Evolutionary conservation across 30 jellyfish, hydroid and myxozoan genomes (phyloP).

Genomic region (Nemopilema nomurai): DNA sequence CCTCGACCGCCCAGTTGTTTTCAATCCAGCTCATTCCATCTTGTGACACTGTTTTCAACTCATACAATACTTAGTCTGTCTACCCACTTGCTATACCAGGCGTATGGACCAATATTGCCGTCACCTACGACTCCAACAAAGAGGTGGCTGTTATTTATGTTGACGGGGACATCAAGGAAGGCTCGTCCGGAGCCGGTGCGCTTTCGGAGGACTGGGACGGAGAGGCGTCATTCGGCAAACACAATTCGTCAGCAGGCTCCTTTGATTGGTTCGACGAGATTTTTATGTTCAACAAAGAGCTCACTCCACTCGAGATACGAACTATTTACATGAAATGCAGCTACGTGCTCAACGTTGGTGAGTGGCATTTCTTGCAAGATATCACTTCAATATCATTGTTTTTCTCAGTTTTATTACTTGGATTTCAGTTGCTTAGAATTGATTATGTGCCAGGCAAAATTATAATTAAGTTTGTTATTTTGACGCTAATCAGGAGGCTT

Average conservation of each 20-base stretch:
- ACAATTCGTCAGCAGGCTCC: slow-evolving; percentile 67
- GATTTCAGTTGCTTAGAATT: too few relatives aligned
- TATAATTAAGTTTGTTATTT: too few relatives aligned
- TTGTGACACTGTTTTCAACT: background rate
- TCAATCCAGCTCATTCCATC: background rate
- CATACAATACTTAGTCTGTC: background rate
- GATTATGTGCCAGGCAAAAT: too few relatives aligned
- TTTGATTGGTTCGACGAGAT: slow-evolving; percentile 86
- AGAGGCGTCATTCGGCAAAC: slow-evolving; percentile 88
- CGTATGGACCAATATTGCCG: slow-evolving; percentile 86
- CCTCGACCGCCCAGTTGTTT: background rate
- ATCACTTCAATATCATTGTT: too few relatives aligned
- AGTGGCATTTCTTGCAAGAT: background rate
- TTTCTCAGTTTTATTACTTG: too few relatives aligned
- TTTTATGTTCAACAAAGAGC: slow-evolving; percentile 80
- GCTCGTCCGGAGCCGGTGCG: slow-evolving; percentile 90
- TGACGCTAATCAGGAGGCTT: too few relatives aligned
- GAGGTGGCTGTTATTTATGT: slow-evolving; percentile 85
- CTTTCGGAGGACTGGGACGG: slow-evolving; percentile 97
- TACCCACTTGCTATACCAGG: slow-evolving; percentile 23
- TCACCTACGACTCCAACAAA: slow-evolving; percentile 82
- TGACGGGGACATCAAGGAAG: slow-evolving; percentile 91
- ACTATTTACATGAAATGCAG: slow-evolving; percentile 88
- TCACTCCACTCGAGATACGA: slow-evolving; percentile 74
- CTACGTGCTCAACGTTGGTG: slow-evolving; percentile 74